Evolutionary conservation across 2,888 invertebrate genomes (phyloP), one percentile per base, ranked within the genome.

Genomic region (Melanchra persicariae): DNA sequence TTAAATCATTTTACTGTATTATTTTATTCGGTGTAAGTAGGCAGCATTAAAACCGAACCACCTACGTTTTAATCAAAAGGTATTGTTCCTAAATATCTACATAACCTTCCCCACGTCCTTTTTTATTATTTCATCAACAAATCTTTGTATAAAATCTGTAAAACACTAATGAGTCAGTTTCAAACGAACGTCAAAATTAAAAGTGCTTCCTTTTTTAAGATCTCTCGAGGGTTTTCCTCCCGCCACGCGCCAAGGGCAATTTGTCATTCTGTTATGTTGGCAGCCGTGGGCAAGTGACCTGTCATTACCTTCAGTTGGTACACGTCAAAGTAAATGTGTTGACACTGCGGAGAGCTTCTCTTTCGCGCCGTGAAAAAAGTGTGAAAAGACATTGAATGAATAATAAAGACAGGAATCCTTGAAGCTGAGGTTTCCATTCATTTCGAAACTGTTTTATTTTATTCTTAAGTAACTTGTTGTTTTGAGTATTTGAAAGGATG

Each of bases 281-380:
- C 43, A 62, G 80, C 70, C 65, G 40, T 52, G 58, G 55, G 70
- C 80, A 65, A 74, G 74, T 69, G 66, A 68, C 82, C 70, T 74
- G 74, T 79, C 82, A 74, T 82, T 81, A 74, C 74, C 61, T 54
- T 74, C 63, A 51, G 74, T 79, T 79, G 66, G 67, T 79, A 74
- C 40, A 59, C 47, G 52, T 65, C 34, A 30, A 62, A 47, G 63
- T 60, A 47, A 78, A 73, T 60, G 47, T 72, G 64, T 82, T 68
- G 66, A 60, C 59, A 60, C 40, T 7, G 62, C 45, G 22, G n/a
- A 74, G 75, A 67, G 67, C 37, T 45, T 34, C 26, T 12, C 26
- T 66, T 79, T 73, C 54, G 34, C n/a, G n/a, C n/a, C 43, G 43
- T 54, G 26, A 30, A 52, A 79, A 65, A 79, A 58, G 80, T 54